These are phyloP conservation scores for Sebastes vulpes DNA, from an alignment of 2,797 vertebrate species.

Conservation along the genomic window DNA sequence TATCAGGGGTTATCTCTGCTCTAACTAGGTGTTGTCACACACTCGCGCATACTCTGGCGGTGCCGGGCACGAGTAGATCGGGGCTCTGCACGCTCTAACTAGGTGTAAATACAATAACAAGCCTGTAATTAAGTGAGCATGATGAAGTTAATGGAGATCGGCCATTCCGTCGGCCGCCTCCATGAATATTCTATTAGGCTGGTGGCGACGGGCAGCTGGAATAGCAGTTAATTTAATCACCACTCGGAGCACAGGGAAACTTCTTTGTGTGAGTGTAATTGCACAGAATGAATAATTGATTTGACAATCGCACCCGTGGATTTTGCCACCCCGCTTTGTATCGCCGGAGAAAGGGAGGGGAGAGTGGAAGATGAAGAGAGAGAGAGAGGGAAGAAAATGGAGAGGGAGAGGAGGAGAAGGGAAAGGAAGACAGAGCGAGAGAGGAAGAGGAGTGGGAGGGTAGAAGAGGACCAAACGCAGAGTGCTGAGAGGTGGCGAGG, in stretches of 20 bases:
- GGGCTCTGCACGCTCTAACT: slow-evolving; percentile 99
- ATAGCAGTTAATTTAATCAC: slow-evolving; percentile 99
- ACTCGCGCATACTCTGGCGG: slow-evolving; percentile 68
- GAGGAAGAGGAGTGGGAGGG: slow-evolving; percentile 86
- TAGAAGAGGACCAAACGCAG: slow-evolving; percentile 81
- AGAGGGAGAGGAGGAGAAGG: slow-evolving; percentile 56
- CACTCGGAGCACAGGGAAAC: slow-evolving; percentile 99
- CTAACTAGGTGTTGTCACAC: slow-evolving; percentile 84
- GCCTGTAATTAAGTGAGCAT: slow-evolving; percentile 99
- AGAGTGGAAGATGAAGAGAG: slow-evolving; percentile 36
- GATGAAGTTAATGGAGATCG: slow-evolving; percentile 99
- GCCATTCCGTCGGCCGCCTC: slow-evolving; percentile 99
- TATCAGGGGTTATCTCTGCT: slow-evolving; percentile 78
- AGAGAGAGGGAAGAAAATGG: slow-evolving; percentile 11
- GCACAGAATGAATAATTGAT: slow-evolving; percentile 99
- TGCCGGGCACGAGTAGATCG: slow-evolving; percentile 92
- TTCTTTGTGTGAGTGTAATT: slow-evolving; percentile 99
- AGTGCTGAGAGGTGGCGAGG: slow-evolving; percentile 95
- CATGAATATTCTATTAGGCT: slow-evolving; percentile 99
- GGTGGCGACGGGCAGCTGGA: slow-evolving; percentile 99
- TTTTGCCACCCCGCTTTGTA: slow-evolving; percentile 96
- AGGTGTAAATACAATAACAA: slow-evolving; percentile 99
- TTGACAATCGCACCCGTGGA: slow-evolving; percentile 99
- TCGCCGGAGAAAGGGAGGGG: slow-evolving; percentile 80
- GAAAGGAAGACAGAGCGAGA: slow-evolving; percentile 53